phyloP scores from a whole-genome alignment of 2,113 vertebrate genomes.

The Epinephelus lanceolatus region DNA sequence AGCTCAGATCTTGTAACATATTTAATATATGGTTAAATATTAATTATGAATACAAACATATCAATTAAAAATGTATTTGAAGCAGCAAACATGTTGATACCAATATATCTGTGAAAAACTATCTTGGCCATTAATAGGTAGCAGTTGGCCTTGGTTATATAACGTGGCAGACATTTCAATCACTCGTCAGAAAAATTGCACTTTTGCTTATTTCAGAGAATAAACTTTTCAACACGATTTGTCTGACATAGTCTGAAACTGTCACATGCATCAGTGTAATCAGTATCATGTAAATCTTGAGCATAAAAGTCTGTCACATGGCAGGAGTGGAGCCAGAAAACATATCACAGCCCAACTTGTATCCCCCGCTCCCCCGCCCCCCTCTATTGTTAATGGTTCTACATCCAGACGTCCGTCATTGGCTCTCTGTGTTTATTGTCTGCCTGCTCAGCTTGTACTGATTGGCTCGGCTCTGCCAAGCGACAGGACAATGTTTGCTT shows the following conservation, averaged over 20 bases:
- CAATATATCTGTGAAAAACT: background rate
- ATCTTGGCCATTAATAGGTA: background rate
- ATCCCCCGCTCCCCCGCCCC: background rate
- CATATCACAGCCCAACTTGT: constrained; percentile 8
- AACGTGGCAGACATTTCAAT: background rate
- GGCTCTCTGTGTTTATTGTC: constrained; percentile 66
- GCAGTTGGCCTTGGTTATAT: background rate
- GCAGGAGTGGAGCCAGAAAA: background rate
- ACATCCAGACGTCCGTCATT: constrained; percentile 41
- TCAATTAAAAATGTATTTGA: background rate
- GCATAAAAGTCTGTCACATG: constrained; percentile 26
- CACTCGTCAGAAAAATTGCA: background rate
- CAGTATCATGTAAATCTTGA: constrained; percentile 15
- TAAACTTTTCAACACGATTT: background rate
- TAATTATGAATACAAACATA: background rate
- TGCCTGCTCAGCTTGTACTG: constrained; percentile 25
- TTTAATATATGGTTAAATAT: background rate
- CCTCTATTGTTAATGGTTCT: constrained; percentile 62
- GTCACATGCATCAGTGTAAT: background rate
- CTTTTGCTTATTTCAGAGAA: background rate
- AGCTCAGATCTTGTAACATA: background rate
- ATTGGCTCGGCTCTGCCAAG: constrained; percentile 63
- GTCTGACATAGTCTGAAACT: constrained; percentile 3
- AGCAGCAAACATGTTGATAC: background rate
- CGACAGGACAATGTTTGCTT: constrained; percentile 73